Conservation (phyloP, 2,113 vertebrate species). For the Thalassarche chlororhynchos region DNA sequence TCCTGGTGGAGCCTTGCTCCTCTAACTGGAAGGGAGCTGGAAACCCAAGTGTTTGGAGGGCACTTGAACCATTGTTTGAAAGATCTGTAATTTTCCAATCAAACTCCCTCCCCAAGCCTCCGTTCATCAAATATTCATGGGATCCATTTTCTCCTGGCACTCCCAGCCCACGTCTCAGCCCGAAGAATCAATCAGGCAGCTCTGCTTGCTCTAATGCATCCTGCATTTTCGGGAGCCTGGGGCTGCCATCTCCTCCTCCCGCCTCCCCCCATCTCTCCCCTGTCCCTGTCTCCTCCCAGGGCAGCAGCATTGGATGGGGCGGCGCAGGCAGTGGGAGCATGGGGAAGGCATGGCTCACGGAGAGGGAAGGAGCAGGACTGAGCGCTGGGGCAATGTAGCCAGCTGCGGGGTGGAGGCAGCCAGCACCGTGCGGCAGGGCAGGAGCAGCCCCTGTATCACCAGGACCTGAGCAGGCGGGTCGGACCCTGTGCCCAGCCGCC, state of each 20-base stretch:
- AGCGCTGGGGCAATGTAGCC: neutral
- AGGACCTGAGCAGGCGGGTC: neutral
- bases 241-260: slow-evolving; percentile 32
- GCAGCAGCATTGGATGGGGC: neutral
- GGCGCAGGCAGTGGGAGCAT: neutral
- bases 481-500: rapidly evolving
- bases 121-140: slow-evolving; percentile 71
- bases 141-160: slow-evolving; percentile 69
- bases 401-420: neutral
- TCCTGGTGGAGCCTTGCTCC: slow-evolving; percentile 13
- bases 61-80: slow-evolving; percentile 61
- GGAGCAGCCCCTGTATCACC: neutral
- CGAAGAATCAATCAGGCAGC: slow-evolving; percentile 60
- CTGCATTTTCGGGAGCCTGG: slow-evolving; percentile 37
- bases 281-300: neutral
- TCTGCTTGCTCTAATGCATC: slow-evolving; percentile 46
- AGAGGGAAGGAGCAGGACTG: neutral
- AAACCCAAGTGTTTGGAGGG: slow-evolving; percentile 50
- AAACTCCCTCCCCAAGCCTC: slow-evolving; percentile 62
- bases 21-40: slow-evolving; percentile 50
- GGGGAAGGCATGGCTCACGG: neutral
- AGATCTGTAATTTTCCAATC: slow-evolving; percentile 71
- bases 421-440: neutral
- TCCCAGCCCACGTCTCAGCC: slow-evolving; percentile 64
- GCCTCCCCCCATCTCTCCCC: neutral